phyloP scores from a whole-genome alignment of 2,888 invertebrate species.

The Azorinus chamasolen region DNA sequence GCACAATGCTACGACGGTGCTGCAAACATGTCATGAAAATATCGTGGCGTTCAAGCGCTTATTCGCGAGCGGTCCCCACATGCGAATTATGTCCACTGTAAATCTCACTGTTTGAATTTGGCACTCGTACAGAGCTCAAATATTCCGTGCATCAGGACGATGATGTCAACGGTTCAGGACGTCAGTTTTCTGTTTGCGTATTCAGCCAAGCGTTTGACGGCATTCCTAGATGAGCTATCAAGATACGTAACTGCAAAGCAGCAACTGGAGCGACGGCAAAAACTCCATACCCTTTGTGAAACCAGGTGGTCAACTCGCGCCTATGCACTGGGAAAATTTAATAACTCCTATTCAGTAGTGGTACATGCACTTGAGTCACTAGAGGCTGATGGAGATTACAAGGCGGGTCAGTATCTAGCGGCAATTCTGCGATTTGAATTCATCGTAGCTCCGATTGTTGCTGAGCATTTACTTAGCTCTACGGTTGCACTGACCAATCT shows the following conservation, averaged over 20 bases:
- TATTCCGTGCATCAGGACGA: conserved; percentile 21
- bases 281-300: not conserved
- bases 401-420: conserved; percentile 29
- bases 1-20: conserved; percentile 35
- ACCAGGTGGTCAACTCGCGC: conserved; percentile 31
- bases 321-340: conserved; percentile 42
- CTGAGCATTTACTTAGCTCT: conserved; percentile 38
- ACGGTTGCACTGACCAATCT: conserved; percentile 29
- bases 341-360: conserved; percentile 26
- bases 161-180: conserved; percentile 24
- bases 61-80: not conserved
- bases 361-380: conserved; percentile 34
- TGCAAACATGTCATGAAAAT: conserved; percentile 29
- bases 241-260: not conserved
- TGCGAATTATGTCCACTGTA: not conserved
- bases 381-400: conserved; percentile 35
- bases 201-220: conserved; percentile 24
- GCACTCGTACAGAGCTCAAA: conserved; percentile 19
- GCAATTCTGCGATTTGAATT: conserved; percentile 46
- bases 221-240: not conserved
- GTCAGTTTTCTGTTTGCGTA: conserved; percentile 13
- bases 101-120: conserved; percentile 5
- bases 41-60: conserved; percentile 17
- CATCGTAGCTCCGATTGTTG: conserved; percentile 24
- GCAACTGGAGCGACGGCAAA: not conserved